phyloP scores from a whole-genome alignment of 2,113 vertebrate species.

The Rynchops niger region DNA sequence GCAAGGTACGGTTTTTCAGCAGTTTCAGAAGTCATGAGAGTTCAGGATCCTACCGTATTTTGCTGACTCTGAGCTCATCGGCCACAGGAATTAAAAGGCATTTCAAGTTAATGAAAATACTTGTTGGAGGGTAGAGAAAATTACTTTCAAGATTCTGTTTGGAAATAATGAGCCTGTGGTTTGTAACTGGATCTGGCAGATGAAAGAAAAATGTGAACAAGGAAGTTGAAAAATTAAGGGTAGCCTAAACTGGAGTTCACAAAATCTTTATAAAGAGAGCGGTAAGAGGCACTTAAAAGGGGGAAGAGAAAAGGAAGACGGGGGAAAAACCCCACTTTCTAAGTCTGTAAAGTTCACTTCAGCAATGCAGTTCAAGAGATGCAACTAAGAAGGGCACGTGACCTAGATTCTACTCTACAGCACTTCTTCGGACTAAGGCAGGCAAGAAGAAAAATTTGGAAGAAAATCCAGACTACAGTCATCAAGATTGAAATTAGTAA shows the following conservation, averaged over 20 bases:
- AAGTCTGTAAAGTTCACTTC: not conserved
- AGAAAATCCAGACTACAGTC: not conserved
- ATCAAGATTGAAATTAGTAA: not conserved
- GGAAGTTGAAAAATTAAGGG: not conserved
- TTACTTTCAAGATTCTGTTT: not conserved
- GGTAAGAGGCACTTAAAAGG: not conserved
- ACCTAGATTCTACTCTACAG: not conserved
- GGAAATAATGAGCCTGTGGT: not conserved
- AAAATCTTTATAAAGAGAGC: not conserved
- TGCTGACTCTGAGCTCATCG: not conserved
- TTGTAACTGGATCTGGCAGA: not conserved
- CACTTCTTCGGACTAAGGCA: not conserved
- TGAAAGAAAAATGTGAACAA: not conserved
- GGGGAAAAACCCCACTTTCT: not conserved
- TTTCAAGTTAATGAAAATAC: not conserved
- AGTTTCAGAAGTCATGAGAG: not conserved
- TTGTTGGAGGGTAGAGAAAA: not conserved
- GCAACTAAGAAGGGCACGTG: rapidly evolving
- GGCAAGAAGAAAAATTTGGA: not conserved
- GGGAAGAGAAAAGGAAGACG: not conserved
- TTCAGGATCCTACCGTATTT: not conserved
- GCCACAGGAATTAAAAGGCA: not conserved
- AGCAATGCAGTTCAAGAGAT: not conserved
- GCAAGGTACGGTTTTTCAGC: not conserved
- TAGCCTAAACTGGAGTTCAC: not conserved